Conservation (phyloP, 1,140 invertebrate genomes). For the Eupristina koningsbergeri region DNA sequence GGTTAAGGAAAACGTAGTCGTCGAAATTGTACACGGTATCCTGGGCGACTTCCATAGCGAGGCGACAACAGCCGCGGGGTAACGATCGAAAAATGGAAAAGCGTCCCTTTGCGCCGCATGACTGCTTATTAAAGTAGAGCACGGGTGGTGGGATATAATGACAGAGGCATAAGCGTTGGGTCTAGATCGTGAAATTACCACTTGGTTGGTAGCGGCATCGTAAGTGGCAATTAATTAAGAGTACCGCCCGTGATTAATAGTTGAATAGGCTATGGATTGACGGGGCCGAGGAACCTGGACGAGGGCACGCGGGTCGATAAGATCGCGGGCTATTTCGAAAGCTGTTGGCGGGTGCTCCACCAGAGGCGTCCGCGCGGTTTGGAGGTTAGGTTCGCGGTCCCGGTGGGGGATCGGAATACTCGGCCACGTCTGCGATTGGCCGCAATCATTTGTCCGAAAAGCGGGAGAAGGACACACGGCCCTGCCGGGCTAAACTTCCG, state of each 20-base stretch:
- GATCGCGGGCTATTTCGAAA: constrained; percentile 33
- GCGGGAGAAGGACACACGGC: neutral
- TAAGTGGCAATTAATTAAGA: neutral
- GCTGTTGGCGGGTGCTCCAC: neutral
- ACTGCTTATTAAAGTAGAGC: no score
- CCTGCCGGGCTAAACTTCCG: neutral
- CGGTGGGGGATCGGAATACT: neutral
- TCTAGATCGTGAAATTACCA: neutral
- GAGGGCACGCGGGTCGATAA: constrained; percentile 6
- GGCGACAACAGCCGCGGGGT: no score
- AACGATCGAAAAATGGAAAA: no score
- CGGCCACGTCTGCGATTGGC: neutral
- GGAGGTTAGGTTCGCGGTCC: neutral
- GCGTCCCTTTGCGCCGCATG: no score
- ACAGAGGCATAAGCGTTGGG: no score
- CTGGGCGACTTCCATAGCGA: no score
- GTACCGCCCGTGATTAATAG: neutral
- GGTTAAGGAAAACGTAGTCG: constrained; percentile 36
- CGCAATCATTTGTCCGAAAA: neutral
- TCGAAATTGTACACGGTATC: constrained; percentile 8
- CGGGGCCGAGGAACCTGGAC: no score
- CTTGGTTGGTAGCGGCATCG: neutral
- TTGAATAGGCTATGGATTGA: neutral
- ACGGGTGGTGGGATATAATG: no score
- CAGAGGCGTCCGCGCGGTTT: neutral